Evolutionary conservation across 2,888 invertebrate species (phyloP).

Genomic region (Rhagonycha fulva): DNA sequence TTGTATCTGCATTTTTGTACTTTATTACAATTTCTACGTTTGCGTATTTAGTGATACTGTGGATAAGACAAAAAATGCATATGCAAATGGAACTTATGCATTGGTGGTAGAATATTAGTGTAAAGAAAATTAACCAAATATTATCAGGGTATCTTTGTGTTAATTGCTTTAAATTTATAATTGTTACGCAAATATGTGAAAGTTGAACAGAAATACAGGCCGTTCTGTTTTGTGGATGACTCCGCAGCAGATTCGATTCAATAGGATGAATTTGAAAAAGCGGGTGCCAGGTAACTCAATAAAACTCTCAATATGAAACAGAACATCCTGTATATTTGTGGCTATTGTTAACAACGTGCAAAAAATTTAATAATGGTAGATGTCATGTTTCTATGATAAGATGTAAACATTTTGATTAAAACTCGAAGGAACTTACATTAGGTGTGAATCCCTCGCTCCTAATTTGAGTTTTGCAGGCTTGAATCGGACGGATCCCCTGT

Average conservation of each 20-base stretch:
- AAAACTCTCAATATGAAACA: neutral
- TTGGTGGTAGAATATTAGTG: slow-evolving; percentile 48
- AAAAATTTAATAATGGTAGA: neutral
- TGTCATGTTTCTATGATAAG: neutral
- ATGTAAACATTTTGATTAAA: neutral
- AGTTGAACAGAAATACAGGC: neutral
- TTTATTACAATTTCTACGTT: slow-evolving; percentile 54
- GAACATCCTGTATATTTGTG: neutral
- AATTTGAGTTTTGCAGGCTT: neutral
- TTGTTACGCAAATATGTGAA: neutral
- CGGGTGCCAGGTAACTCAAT: no score
- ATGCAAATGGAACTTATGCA: slow-evolving; percentile 53
- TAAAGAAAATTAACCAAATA: slow-evolving; percentile 18
- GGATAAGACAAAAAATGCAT: slow-evolving; percentile 54
- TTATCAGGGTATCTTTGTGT: slow-evolving; percentile 26
- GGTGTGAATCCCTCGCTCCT: neutral
- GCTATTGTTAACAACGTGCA: neutral
- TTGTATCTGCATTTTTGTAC: slow-evolving; percentile 54
- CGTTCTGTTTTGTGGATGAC: neutral
- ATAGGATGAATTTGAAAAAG: no score
- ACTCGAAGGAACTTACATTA: neutral
- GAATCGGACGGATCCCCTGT: neutral
- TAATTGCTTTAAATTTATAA: neutral
- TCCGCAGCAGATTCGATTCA: no score
- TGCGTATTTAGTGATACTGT: slow-evolving; percentile 52